Base-by-base conservation (phyloP, 2,888 invertebrate genomes). In the Rhopalosiphum nymphaeae region DNA sequence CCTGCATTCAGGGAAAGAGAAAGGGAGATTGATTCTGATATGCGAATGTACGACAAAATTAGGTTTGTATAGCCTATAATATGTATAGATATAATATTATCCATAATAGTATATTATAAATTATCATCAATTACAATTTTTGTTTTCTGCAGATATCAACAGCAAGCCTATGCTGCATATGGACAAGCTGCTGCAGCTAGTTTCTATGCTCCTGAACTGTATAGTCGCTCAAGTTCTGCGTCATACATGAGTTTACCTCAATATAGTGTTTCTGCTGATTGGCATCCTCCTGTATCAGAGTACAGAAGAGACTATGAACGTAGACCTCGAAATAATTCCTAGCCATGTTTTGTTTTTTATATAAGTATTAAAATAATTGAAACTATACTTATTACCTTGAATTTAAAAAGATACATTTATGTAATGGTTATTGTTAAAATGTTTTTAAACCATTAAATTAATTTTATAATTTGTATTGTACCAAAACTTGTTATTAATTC, bases 231-330 rank as follows among this genome's bases (percentile, higher is more conserved):
- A 42, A 13, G 57, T 78, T 94, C 94, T 53, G 67, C 94, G 25
- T 42, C 89, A 61, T 94, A 94, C 4, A 61, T 94, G 89, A 42
- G 49, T n/a, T 42, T 94, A 86, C 90, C 94, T 42, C 61, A 86
- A 94, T 94, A 94, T 26, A 49, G 86, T 93, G 92, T 87, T 84
- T 61, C 93, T 25, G 25, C 88, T 84, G 94, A 94, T 84, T 94
- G 94, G 94, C 94, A 94, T 42, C 89, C 93, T 13, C 93, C 94
- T 67, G 94, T 90, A 49, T 95, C 96, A 94, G 96, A 96, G 94
- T 96, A 96, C 94, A 95, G 97, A 94, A 96, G 97, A 95, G 97
- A 97, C 95, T 97, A 97, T 95, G 97, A 97, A 95, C 96, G 97
- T 95, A 96, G 97, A 95, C 97, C 97, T 94, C 97, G 97, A 56